Evolutionary conservation across 2,888 invertebrate species (phyloP), one percentile per base, ranked within the genome.

Genomic region (Ophonus ardosiacus): DNA sequence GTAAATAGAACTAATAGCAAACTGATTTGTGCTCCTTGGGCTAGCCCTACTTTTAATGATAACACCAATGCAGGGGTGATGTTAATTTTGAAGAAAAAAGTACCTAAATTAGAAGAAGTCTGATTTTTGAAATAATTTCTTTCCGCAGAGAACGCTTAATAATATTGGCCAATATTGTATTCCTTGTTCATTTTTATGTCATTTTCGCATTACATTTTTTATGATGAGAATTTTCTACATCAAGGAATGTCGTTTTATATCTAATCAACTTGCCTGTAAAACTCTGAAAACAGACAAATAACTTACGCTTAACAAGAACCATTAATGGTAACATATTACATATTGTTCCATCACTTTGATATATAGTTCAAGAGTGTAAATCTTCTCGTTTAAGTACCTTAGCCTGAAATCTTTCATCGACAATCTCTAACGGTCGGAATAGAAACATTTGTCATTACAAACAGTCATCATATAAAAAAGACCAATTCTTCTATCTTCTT

Each of bases 311-410:
- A 63, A 63, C 63, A 24, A 63, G 63, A 61, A 63, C 63, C 13
- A 63, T 63, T 63, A 63, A 63, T 63, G 18, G 63, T 63, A 63
- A 63, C 63, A 13, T 63, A 63, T 63, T 63, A 63, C 63, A 63
- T 63, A 63, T 63, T 63, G 63, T 63, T 63, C 63, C 63, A 63
- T 63, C 63, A 63, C 7, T 7, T 63, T 63, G 63, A 63, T 63
- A 63, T 63, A 63, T 63, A 13, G 63, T 21, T 21, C 63, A 21
- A 21, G 63, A 18, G 24, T 24, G 63, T 63, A 63, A 63, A 63
- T 63, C 63, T 63, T 63, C 59, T 15, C 15, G 56, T 63, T 63
- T 63, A 63, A 63, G 63, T 63, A 21, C 63, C 59, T 63, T 13
- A 13, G 18, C 24, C 18, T 24, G 0, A 63, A 63, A 63, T 63